A percentile compares a stretch with the other conserved stretches of the same genome.
These are phyloP conservation scores for Chloropsis hardwickii DNA, from an alignment of 2,113 vertebrate genomes.

Conservation along the genomic window DNA sequence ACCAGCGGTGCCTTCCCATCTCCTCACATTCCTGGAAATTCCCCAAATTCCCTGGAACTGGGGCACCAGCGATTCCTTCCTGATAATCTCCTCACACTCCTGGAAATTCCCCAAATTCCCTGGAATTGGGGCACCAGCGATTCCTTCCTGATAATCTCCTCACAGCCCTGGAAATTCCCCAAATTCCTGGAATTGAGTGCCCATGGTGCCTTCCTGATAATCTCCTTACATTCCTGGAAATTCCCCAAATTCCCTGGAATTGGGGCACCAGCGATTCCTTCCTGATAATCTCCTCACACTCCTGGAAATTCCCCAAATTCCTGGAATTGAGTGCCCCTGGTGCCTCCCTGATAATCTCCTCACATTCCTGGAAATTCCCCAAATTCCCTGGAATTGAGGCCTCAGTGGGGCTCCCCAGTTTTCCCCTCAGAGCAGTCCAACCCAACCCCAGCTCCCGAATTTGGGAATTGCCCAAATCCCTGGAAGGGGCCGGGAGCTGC, in stretches of 20 bases:
- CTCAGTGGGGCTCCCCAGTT: not conserved
- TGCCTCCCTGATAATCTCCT: too few relatives aligned
- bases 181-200: not conserved
- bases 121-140: not conserved
- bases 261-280: too few relatives aligned
- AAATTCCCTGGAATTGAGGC: not conserved
- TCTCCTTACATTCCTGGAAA: not conserved
- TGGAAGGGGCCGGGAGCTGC: not conserved
- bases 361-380: not conserved
- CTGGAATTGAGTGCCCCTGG: too few relatives aligned
- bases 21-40: not conserved
- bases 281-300: rapidly evolving
- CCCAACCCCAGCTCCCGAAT: too few relatives aligned
- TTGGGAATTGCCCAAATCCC: not conserved
- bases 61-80: too few relatives aligned
- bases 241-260: not conserved
- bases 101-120: not conserved
- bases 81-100: not conserved
- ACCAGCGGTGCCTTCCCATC: rapidly evolving
- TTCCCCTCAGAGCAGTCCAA: too few relatives aligned
- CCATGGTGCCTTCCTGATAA: too few relatives aligned
- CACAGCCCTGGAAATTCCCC: not conserved
- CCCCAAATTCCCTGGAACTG: not conserved
- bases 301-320: not conserved
- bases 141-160: rapidly evolving